Evolutionary conservation across 2,113 vertebrate genomes (phyloP).

Genomic region (Paralichthys olivaceus): DNA sequence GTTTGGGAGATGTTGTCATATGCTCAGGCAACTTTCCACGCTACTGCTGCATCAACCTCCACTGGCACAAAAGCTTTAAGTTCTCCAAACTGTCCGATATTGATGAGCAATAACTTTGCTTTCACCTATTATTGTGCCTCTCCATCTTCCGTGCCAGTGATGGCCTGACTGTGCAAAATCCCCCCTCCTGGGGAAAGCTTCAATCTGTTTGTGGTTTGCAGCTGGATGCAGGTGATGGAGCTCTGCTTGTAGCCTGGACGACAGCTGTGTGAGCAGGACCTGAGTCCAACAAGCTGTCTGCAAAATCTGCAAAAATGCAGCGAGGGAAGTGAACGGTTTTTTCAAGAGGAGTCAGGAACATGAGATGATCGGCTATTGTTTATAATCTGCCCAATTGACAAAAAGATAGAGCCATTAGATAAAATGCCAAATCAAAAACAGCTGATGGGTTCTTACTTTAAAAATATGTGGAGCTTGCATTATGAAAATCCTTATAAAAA

Average conservation of each 20-base stretch:
- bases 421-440: background rate
- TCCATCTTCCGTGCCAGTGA: slow-evolving; percentile 41
- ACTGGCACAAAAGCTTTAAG: slow-evolving; percentile 28
- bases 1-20: slow-evolving; percentile 73
- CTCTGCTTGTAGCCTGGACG: slow-evolving; percentile 47
- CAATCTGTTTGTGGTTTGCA: slow-evolving; percentile 73
- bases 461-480: background rate
- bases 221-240: slow-evolving; percentile 65
- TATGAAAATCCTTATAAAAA: background rate
- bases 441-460: background rate
- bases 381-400: background rate
- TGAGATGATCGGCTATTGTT: slow-evolving; percentile 10
- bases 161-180: slow-evolving; percentile 37
- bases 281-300: slow-evolving; percentile 36
- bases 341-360: slow-evolving; percentile 8
- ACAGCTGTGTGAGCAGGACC: slow-evolving; percentile 55
- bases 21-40: slow-evolving; percentile 56
- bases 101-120: slow-evolving; percentile 23
- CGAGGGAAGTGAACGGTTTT: background rate
- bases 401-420: background rate
- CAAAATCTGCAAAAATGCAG: slow-evolving; percentile 6
- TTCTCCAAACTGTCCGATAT: slow-evolving; percentile 22
- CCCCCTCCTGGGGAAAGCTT: slow-evolving; percentile 39
- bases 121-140: slow-evolving; percentile 25
- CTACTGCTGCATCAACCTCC: slow-evolving; percentile 61